Evolutionary conservation across 2,888 invertebrate genomes (phyloP).

Genomic region (Sympetrum striolatum): DNA sequence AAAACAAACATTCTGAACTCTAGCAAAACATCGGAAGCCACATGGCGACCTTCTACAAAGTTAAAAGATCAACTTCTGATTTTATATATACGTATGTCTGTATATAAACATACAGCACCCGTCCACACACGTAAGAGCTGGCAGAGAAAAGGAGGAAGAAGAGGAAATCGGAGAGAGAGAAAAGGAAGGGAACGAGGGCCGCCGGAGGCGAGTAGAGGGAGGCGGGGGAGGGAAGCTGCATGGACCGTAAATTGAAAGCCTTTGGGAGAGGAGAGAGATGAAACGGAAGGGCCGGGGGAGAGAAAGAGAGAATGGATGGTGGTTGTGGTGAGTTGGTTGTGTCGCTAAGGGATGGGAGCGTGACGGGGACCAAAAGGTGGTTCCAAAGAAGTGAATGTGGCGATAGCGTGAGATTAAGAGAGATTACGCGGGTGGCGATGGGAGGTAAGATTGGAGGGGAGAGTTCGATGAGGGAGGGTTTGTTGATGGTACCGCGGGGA

Average conservation of each 20-base stretch:
- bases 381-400: neutral
- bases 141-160: neutral
- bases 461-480: neutral
- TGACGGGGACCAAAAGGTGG: neutral
- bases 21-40: too few relatives aligned
- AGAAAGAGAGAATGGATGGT: neutral
- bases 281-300: slow-evolving; percentile 12
- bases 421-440: neutral
- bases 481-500: neutral
- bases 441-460: neutral
- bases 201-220: neutral
- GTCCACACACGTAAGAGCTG: too few relatives aligned
- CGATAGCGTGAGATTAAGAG: slow-evolving; percentile 32
- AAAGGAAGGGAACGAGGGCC: neutral
- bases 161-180: too few relatives aligned
- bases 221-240: neutral
- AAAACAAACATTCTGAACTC: too few relatives aligned
- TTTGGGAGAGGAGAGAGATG: slow-evolving; percentile 3
- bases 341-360: neutral
- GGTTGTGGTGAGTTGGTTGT: neutral
- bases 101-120: too few relatives aligned
- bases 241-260: slow-evolving; percentile 28
- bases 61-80: too few relatives aligned
- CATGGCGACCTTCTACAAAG: too few relatives aligned
- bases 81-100: too few relatives aligned